Evolutionary conservation across 1,140 invertebrate species (phyloP).

Genomic region (Drosophila baimaii): DNA sequence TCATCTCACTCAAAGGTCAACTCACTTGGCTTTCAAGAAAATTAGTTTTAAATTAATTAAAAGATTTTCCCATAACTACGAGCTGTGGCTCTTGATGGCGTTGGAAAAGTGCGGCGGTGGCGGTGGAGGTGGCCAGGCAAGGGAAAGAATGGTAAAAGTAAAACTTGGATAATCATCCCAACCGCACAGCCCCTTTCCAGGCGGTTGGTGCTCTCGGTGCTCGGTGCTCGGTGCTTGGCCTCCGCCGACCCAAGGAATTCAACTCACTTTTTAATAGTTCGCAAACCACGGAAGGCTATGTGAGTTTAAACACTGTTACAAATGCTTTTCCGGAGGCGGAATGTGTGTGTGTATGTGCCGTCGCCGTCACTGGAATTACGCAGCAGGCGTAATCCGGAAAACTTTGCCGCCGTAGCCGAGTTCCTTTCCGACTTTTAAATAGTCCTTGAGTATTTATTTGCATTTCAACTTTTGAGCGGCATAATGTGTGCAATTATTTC

Average conservation of each 20-base stretch:
- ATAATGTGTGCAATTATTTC: constrained; percentile 32
- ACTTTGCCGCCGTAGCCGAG: constrained; percentile 17
- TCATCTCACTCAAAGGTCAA: constrained; percentile 41
- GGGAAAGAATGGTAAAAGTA: constrained; percentile 46
- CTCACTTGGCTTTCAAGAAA: constrained; percentile 43
- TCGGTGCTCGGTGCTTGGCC: constrained; percentile 3
- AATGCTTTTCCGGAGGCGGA: constrained; percentile 42
- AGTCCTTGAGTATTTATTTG: constrained; percentile 47
- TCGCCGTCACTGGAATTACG: constrained; percentile 29
- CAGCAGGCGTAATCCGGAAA: constrained; percentile 37
- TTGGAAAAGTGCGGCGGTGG: constrained; percentile 28
- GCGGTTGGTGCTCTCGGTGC: neutral
- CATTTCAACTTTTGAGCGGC: constrained; percentile 36
- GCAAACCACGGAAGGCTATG: constrained; percentile 39
- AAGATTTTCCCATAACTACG: constrained; percentile 51
- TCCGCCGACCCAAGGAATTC: constrained; percentile 20
- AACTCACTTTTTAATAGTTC: constrained; percentile 52
- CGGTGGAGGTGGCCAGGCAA: constrained; percentile 21
- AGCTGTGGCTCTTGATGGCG: constrained; percentile 35
- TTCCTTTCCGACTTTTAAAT: constrained; percentile 28
- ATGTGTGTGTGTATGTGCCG: constrained; percentile 4
- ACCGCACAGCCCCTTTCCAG: constrained; percentile 29
- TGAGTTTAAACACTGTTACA: constrained; percentile 49
- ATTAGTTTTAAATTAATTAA: constrained; percentile 60
- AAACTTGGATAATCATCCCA: constrained; percentile 54